These are phyloP conservation scores for Heteronetta atricapilla DNA, from an alignment of 2,113 vertebrate species.

Conservation along the genomic window DNA sequence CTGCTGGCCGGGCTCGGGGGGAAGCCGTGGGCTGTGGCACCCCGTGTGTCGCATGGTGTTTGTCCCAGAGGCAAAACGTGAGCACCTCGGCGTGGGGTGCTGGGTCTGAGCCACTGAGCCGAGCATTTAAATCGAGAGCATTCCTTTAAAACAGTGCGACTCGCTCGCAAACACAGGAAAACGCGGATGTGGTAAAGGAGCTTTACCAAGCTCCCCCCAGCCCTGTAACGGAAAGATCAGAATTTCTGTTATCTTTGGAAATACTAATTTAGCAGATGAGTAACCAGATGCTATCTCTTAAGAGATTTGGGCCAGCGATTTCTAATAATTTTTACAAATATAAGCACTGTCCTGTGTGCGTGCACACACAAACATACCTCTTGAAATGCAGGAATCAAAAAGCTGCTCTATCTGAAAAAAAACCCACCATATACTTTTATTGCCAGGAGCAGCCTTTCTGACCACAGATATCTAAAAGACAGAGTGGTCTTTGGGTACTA, in stretches of 20 bases:
- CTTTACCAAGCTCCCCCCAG: not conserved
- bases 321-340: conserved; percentile 27
- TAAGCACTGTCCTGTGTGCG: not conserved
- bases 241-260: conserved; percentile 26
- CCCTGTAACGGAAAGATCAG: not conserved
- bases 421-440: not conserved
- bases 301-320: conserved; percentile 9
- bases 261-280: conserved; percentile 26
- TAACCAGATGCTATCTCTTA: conserved; percentile 11
- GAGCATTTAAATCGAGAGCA: not conserved
- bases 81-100: fast-evolving
- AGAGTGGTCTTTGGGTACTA: conserved; percentile 82
- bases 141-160: not conserved
- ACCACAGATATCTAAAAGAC: conserved; percentile 81
- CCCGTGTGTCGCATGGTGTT: fast-evolving
- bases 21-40: not conserved
- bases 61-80: not conserved
- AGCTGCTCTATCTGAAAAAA: not conserved
- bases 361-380: not conserved
- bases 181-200: not conserved
- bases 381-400: conserved; percentile 35
- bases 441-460: conserved; percentile 69
- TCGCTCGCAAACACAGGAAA: not conserved
- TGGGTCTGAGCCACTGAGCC: not conserved
- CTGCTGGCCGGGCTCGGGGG: fast-evolving